Evolutionary conservation across 1,140 invertebrate species (phyloP).

Genomic region (Saccostrea cuccullata): DNA sequence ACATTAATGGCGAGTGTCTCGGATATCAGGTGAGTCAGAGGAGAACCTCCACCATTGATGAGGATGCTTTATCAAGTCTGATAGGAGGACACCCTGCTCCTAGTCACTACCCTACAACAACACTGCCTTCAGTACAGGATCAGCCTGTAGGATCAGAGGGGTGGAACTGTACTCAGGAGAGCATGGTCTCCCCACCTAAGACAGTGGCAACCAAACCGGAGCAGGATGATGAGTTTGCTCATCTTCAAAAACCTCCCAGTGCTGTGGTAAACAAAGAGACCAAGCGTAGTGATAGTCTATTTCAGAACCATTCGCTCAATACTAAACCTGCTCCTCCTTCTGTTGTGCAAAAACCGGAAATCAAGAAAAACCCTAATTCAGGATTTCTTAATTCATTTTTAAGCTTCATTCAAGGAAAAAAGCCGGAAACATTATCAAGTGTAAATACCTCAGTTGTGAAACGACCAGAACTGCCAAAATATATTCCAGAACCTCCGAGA

Average conservation of each 20-base stretch:
- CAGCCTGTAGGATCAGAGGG: neutral
- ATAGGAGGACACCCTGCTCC: slow-evolving; percentile 46
- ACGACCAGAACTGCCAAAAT: slow-evolving; percentile 74
- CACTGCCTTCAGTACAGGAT: neutral
- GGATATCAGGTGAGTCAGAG: slow-evolving; percentile 40
- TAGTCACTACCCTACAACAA: slow-evolving; percentile 16
- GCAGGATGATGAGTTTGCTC: slow-evolving; percentile 63
- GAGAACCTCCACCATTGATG: slow-evolving; percentile 62
- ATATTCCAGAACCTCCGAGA: slow-evolving; percentile 73
- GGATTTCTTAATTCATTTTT: slow-evolving; percentile 75
- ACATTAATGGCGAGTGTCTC: slow-evolving; percentile 8
- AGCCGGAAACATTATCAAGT: slow-evolving; percentile 76
- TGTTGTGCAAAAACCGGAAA: slow-evolving; percentile 48
- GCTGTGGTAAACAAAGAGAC: neutral
- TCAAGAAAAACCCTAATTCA: slow-evolving; percentile 56
- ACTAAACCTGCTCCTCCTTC: slow-evolving; percentile 43
- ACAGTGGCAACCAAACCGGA: slow-evolving; percentile 54
- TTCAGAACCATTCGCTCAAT: slow-evolving; percentile 41
- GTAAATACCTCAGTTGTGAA: slow-evolving; percentile 72
- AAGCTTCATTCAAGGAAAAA: slow-evolving; percentile 76
- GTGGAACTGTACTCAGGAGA: neutral
- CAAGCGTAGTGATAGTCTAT: slow-evolving; percentile 34
- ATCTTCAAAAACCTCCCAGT: slow-evolving; percentile 57
- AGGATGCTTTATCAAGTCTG: slow-evolving; percentile 64
- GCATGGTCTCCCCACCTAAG: slow-evolving; percentile 39